phyloP scores from a whole-genome alignment of 2,797 vertebrate genomes.

The Ctenosaura bakeri region DNA sequence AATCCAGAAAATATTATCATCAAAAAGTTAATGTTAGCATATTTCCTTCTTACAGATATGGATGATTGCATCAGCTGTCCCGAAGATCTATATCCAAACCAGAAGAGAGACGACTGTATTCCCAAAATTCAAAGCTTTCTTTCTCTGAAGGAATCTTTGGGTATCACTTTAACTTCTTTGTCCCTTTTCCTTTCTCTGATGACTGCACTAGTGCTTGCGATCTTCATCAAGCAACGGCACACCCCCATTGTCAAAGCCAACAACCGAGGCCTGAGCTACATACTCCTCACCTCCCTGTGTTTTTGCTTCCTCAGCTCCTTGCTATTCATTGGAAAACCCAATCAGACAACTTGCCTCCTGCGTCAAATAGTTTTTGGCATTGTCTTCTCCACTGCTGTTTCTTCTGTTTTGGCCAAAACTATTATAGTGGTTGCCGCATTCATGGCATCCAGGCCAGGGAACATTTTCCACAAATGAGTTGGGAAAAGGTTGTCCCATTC shows the following conservation, averaged over 20 bases:
- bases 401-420: conserved; percentile 9
- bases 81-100: not conserved
- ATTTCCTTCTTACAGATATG: not conserved
- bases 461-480: not conserved
- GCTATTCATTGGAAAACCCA: not conserved
- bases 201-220: not conserved
- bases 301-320: conserved; percentile 2
- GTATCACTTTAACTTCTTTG: not conserved
- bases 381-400: not conserved
- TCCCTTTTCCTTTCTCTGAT: not conserved
- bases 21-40: not conserved
- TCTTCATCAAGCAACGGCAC: not conserved
- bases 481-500: not conserved
- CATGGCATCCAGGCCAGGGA: not conserved
- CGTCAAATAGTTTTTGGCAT: conserved; percentile 15
- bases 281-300: not conserved
- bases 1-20: not conserved
- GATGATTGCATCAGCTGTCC: not conserved
- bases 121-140: not conserved
- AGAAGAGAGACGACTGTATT: not conserved
- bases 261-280: not conserved
- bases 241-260: conserved; percentile 26
- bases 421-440: not conserved
- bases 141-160: not conserved
- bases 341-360: not conserved